A percentile compares a stretch with the other conserved stretches of the same genome.
Conservation (phyloP, 2,797 vertebrate genomes). For the Ibycter americanus region DNA sequence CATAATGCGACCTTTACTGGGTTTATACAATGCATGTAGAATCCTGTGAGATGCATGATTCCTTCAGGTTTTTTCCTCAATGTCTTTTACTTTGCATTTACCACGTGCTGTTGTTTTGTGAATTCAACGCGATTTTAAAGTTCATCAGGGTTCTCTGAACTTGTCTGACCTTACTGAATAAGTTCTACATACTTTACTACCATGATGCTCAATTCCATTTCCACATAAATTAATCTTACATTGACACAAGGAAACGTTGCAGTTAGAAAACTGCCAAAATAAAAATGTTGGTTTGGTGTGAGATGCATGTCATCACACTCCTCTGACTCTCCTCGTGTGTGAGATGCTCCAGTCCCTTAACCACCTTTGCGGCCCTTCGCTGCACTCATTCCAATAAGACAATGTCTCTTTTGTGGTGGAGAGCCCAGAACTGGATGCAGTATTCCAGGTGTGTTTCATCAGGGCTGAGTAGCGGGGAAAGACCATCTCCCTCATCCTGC, state of each 20-base stretch:
- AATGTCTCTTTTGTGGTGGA: no score
- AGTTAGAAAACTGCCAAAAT: not conserved
- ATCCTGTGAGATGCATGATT: not conserved
- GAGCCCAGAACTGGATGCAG: no score
- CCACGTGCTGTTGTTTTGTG: not conserved
- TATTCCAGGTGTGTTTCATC: no score
- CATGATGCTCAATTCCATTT: not conserved
- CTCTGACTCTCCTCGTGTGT: not conserved
- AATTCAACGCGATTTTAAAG: not conserved
- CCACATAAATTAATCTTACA: not conserved
- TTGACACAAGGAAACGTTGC: not conserved
- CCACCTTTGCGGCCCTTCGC: not conserved
- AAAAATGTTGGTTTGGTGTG: not conserved
- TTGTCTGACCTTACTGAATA: not conserved
- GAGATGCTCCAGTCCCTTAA: not conserved
- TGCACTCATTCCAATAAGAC: no score
- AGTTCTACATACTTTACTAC: not conserved
- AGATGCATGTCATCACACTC: not conserved
- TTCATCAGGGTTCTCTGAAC: not conserved
- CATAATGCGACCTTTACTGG: not conserved
- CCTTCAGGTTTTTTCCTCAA: not conserved
- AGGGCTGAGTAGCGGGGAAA: no score
- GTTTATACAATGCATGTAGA: not conserved
- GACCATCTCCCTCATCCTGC: no score
- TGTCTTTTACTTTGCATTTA: not conserved